A percentile compares a stretch with the other conserved stretches of the same genome.
phyloP scores from a whole-genome alignment of 1,140 invertebrate species.

The Cardiocondyla obscurior region DNA sequence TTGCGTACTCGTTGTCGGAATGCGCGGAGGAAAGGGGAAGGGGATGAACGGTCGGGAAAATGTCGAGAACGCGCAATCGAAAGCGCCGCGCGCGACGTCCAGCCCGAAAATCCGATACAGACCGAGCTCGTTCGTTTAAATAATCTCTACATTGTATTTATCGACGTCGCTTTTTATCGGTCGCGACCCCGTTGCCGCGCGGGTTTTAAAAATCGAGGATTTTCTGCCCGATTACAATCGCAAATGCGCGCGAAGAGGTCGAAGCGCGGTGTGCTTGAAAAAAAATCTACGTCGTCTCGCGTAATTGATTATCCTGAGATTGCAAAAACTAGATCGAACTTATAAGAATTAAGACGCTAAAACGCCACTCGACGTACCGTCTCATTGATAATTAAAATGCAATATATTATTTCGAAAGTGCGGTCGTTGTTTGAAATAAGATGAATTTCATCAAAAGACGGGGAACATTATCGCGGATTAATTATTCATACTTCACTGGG shows the following conservation, averaged over 20 bases:
- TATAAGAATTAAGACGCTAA: neutral
- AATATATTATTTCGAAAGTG: neutral
- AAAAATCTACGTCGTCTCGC: conserved; percentile 17
- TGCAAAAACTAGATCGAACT: neutral
- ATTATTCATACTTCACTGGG: neutral
- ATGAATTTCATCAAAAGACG: neutral
- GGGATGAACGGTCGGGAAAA: conserved; percentile 11
- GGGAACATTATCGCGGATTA: neutral
- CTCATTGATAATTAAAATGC: neutral
- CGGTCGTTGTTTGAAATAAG: neutral
- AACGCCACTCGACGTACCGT: neutral
- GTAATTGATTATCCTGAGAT: neutral
- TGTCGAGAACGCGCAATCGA: conserved; percentile 53
- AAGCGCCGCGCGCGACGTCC: conserved; percentile 21
- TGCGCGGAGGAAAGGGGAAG: too few relatives aligned
- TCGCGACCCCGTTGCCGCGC: neutral
- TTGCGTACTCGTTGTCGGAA: conserved; percentile 25
- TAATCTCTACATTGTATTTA: conserved; percentile 58
- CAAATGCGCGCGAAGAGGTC: conserved; percentile 7
- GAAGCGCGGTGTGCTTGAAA: neutral
- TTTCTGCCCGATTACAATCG: conserved; percentile 41
- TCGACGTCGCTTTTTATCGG: conserved; percentile 45
- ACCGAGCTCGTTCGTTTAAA: conserved; percentile 52
- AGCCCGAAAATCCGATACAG: conserved; percentile 49
- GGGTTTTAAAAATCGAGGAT: conserved; percentile 36